phyloP scores from a whole-genome alignment of 2,113 vertebrate genomes.

The Cebus imitator region DNA sequence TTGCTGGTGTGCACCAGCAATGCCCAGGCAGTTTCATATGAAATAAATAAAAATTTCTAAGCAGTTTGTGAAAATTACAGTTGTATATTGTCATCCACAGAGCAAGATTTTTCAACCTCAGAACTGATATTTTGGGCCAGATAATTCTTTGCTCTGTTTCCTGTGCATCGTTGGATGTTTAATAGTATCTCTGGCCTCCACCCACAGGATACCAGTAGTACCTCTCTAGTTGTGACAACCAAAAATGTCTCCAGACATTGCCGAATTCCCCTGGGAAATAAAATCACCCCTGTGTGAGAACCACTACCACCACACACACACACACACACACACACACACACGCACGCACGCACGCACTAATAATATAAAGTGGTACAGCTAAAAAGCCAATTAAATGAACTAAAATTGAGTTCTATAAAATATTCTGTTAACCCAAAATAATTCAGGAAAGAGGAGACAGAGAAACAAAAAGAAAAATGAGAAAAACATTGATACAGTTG shows the following conservation, averaged over 20 bases:
- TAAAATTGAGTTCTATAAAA: neutral
- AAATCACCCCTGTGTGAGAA: neutral
- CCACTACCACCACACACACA: too few species aligned
- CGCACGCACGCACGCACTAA: neutral
- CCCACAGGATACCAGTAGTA: neutral
- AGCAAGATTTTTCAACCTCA: neutral
- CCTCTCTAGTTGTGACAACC: neutral
- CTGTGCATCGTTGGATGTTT: neutral
- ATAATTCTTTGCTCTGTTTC: neutral
- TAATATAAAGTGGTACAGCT: neutral
- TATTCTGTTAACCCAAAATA: neutral
- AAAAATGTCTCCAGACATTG: neutral
- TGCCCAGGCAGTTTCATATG: too few species aligned
- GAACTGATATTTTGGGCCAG: neutral
- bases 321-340: too few species aligned
- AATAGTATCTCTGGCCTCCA: neutral
- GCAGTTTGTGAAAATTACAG: neutral
- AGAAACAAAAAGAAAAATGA: neutral
- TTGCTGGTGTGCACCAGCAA: too few species aligned
- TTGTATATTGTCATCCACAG: neutral
- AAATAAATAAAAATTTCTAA: neutral
- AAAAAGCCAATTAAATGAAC: neutral
- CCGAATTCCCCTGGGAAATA: neutral
- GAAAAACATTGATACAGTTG: neutral
- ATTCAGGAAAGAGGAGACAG: neutral